Percentiles rank a stretch among this genome's conserved stretches.
These are phyloP conservation scores for Gallinago paraguaiae DNA, from an alignment of 2,113 vertebrate genomes.

Conservation along the genomic window DNA sequence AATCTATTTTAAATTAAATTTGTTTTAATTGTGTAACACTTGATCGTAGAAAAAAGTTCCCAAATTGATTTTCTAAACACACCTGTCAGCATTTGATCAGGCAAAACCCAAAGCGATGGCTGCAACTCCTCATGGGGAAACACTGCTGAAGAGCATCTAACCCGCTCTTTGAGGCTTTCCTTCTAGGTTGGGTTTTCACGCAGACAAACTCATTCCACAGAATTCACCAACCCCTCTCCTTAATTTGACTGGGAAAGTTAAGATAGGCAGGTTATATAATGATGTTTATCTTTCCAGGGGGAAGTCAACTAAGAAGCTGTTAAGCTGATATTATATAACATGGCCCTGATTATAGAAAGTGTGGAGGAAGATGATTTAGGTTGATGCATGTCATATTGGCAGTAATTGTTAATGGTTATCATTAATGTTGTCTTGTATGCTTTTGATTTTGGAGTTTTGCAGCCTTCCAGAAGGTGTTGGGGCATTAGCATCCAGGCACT, in stretches of 20 bases:
- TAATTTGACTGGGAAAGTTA: slow-evolving; percentile 51
- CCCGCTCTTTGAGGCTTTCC: neutral
- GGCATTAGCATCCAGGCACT: neutral
- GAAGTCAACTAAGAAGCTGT: slow-evolving; percentile 61
- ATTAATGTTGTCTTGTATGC: neutral
- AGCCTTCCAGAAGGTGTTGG: neutral
- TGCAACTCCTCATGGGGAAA: neutral
- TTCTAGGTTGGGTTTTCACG: neutral
- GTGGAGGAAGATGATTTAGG: slow-evolving; percentile 42
- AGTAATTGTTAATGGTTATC: neutral
- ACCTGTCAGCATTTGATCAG: neutral
- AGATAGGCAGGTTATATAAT: slow-evolving; percentile 61
- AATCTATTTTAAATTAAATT: neutral
- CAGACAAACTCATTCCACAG: neutral
- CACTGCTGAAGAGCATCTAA: neutral
- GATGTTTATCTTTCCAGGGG: slow-evolving; percentile 65
- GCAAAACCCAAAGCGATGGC: neutral
- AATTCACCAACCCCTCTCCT: neutral
- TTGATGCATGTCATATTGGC: neutral
- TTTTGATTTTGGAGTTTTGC: neutral
- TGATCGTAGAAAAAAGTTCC: neutral
- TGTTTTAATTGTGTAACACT: neutral
- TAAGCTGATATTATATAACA: slow-evolving; percentile 64
- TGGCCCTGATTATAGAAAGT: slow-evolving; percentile 28
- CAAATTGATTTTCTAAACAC: neutral